Evolutionary conservation across 30 jellyfish, hydroid and myxozoan genomes (phyloP), one percentile per base, ranked within the genome.

Genomic region (Aurelia sp.): DNA sequence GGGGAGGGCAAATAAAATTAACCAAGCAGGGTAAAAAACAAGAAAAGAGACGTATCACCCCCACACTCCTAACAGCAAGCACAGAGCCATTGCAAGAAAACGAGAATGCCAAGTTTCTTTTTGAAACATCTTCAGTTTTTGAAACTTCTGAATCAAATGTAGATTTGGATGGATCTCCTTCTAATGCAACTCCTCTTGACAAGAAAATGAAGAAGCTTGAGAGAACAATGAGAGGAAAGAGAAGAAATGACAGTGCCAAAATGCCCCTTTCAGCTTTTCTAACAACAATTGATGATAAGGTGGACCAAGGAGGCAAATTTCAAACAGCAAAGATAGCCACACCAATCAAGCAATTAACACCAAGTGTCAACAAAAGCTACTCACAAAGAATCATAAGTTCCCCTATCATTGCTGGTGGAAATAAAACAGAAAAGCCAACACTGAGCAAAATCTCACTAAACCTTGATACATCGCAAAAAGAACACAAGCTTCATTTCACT

Each of bases 51-150:
- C 60, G 97, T 17, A 90, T 90, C 75, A 90, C 97, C 1, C 90
- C 97, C 21, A 90, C 97, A n/a, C 85, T 94, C n/a, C 82, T 90
- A 21, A 85, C 89, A 33, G 79, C 77, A 41, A 88, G 59, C 78
- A 73, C 71, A 55, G 89, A 71, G 15, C 27, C 57, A 13, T 50
- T 88, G 13, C 67, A 62, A 7, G 76, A 60, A 47, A 73, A 64
- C 20, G 51, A 66, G 40, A 84, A 60, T 23, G 55, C 82, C 19
- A 73, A 35, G 18, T n/a, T 22, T 9, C 78, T 85, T 18, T 74
- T 85, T 74, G 88, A 74, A 20, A 62, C 75, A 55, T 74, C 94
- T 16, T 82, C 88, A 21, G 66, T 68, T 62, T 7, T 74, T 21
- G 88, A 48, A 61, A 22, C 59, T 11, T 40, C 84, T 3, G 89